A percentile compares a stretch with the other conserved stretches of the same genome.
These are phyloP conservation scores for Panzeria rudis DNA, from an alignment of 2,888 invertebrate genomes.

Conservation along the genomic window DNA sequence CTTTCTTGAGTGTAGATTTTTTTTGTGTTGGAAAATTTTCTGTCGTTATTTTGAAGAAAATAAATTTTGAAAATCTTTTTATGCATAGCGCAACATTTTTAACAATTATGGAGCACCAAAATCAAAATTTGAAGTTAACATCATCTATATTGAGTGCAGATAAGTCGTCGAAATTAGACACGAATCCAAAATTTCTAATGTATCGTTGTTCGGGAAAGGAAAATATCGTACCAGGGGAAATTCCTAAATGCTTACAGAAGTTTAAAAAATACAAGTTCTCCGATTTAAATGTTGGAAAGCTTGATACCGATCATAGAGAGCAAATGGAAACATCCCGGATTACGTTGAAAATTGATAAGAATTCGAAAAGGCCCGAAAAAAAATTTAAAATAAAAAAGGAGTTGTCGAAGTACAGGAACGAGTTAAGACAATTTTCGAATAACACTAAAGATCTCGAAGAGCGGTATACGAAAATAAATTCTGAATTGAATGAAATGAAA, in stretches of 20 bases:
- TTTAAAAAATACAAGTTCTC: constrained; percentile 27
- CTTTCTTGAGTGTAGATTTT: constrained; percentile 16
- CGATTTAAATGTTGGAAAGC: constrained; percentile 55
- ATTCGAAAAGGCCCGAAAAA: constrained; percentile 29
- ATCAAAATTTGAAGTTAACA: constrained; percentile 73
- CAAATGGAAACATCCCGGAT: background rate
- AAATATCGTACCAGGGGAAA: constrained; percentile 49
- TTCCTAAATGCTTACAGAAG: constrained; percentile 52
- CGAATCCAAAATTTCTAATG: constrained; percentile 64
- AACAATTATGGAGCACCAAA: constrained; percentile 73
- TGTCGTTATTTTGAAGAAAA: constrained; percentile 52
- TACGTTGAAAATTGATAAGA: constrained; percentile 38
- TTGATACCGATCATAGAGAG: constrained; percentile 31
- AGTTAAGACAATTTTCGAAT: constrained; percentile 79
- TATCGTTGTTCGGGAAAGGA: constrained; percentile 44
- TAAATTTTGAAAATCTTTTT: constrained; percentile 17
- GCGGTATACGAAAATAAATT: constrained; percentile 80
- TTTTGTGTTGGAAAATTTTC: constrained; percentile 55
- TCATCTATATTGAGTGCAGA: constrained; percentile 67
- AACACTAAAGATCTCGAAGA: constrained; percentile 79
- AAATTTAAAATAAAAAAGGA: constrained; percentile 76
- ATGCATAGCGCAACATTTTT: constrained; percentile 12
- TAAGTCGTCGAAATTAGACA: constrained; percentile 46
- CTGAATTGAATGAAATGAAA: constrained; percentile 79
- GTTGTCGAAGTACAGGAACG: constrained; percentile 78